Base-by-base conservation (phyloP, 2,888 invertebrate species). In the Dimorphilus gyrociliatus region DNA sequence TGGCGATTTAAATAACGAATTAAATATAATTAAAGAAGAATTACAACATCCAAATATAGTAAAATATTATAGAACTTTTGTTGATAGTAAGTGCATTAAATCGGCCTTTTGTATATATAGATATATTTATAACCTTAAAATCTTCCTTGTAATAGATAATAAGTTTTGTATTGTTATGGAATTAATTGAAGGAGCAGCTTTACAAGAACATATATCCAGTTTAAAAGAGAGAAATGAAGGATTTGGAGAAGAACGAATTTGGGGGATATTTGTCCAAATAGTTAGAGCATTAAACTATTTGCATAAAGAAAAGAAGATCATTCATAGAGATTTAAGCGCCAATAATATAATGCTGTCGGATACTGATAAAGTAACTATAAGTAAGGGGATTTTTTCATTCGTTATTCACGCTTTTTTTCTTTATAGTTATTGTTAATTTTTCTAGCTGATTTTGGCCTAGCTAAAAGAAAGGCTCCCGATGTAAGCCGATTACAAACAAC, bases 131-230 rank as follows among this genome's bases (percentile, higher is more conserved):
- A 10, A n/a, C n/a, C n/a, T n/a, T n/a, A n/a, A n/a, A n/a, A 8
- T 21, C 12, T 8, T 25, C 13, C 13, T 30, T n/a, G 17, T 42
- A 37, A 4, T 39, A 56, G 55, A 48, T 39, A 56, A 60, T 30
- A 53, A 53, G 29, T 40, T 66, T 27, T 65, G 60, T 42, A 63
- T 66, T 24, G 60, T 65, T 18, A 66, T 66, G 66, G 66, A 65
- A 36, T 43, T 64, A 15, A 63, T 66, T 13, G 64, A 64, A 37
- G 66, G 66, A 2, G 54, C 55, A 7, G 56, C 64, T 1, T 42
- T 65, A 7, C 52, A 48, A n/a, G 65, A 66, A 41, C 59, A 62
- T 39, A 59, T 65, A 29, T 54, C 48, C 21, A 63, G 62, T 4
- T 48, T 61, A 15, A 60, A 60, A 35, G 65, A 65, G 41, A 64